Base-by-base conservation (phyloP, 2,113 vertebrate species). In the Raja brachyura region DNA sequence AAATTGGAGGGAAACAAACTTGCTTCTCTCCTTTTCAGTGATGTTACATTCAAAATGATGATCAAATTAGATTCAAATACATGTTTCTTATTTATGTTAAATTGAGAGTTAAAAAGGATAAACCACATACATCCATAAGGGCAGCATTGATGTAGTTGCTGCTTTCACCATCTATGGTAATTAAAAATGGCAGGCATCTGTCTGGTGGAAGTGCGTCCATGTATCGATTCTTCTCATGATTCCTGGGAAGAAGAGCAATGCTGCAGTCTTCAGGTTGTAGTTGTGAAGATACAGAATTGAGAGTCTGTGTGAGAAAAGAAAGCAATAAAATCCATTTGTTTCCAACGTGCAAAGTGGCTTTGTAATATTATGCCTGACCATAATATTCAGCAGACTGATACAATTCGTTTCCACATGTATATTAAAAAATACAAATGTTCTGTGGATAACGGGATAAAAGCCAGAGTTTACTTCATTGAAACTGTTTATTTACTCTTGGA, bases 71-170 rank as follows among this genome's bases (percentile, higher is more conserved):
- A 13, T 31, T 63, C 63, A 88, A 31, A 66, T 63, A 14, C 5
- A 31, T 18, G 31, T n/a, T 16, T 63, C 3, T 28, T 66, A 11
- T 85, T 63, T 14, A 63, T 48, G 39, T 48, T 25, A 90, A 68
- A 92, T 14, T 22, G 28, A 93, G 8, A 83, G 93, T 28, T n/a
- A 33, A 48, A 63, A 39, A 56, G 33, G 5, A 73, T 73, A 20
- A 94, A 95, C 95, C 94, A 97, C 99, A 98, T 98, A 99, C 99
- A 4, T 99, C 99, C 98, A 99, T 98, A 95, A 99, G 98, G 93
- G 98, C 99, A 93, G 99, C 99, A 93, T 99, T 99, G 96, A 99
- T 99, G 96, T 99, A 99, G 97, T 99, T 99, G 96, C 98, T 99
- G 96, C 99, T 99, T 95, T 99, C 99, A 76, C 99, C 99, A 74